phyloP scores from a whole-genome alignment of 37 sponge, comb jelly and placozoan species.

The Beroe forskalii region DNA sequence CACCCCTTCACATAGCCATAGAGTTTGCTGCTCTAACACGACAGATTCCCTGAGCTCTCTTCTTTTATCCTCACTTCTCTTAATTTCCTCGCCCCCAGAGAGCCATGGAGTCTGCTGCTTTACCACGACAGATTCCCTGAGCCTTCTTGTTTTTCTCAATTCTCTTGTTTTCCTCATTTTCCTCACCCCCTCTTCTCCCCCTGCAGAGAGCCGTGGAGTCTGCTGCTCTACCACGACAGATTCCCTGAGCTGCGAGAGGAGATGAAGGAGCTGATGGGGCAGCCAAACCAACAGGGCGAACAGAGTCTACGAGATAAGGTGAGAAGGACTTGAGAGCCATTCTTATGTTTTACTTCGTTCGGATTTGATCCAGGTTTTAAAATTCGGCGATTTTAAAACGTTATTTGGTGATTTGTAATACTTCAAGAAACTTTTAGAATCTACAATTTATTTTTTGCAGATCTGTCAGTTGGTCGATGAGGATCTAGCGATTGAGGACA shows the following conservation, averaged over 20 bases:
- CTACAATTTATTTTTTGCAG: not conserved
- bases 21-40: constrained; percentile 85
- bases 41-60: constrained; percentile 88
- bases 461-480: constrained; percentile 57
- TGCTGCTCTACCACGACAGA: constrained; percentile 88
- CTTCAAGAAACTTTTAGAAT: too few relatives aligned
- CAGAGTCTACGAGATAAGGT: constrained; percentile 33
- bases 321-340: too few relatives aligned
- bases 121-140: constrained; percentile 90
- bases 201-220: constrained; percentile 78
- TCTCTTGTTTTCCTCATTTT: too few relatives aligned
- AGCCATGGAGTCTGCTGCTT: constrained; percentile 85
- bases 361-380: too few relatives aligned
- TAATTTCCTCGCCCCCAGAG: too few relatives aligned
- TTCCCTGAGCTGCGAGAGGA: constrained; percentile 86
- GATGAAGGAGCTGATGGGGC: constrained; percentile 72
- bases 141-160: too few relatives aligned
- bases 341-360: too few relatives aligned
- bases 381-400: too few relatives aligned
- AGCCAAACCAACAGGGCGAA: constrained; percentile 31
- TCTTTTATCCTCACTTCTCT: too few relatives aligned
- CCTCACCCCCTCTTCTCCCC: too few relatives aligned
- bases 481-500: constrained; percentile 45
- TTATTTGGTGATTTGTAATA: too few relatives aligned
- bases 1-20: constrained; percentile 89